Percentiles rank a stretch among this genome's conserved stretches.
These are phyloP conservation scores for Eurypyga helias DNA, from an alignment of 2,113 vertebrate genomes.

Conservation along the genomic window DNA sequence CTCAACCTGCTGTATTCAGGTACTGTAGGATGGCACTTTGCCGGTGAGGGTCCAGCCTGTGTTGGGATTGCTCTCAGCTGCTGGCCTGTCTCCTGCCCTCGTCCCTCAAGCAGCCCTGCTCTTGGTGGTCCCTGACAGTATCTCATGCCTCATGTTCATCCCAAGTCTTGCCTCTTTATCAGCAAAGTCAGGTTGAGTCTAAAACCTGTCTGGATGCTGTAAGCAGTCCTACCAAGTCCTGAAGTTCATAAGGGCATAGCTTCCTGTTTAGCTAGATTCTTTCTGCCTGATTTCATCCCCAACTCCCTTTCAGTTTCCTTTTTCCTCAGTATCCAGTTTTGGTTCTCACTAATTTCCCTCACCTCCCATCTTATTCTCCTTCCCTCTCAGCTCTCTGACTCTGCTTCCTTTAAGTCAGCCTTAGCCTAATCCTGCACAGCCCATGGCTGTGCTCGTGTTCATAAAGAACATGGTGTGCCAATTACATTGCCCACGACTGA, in stretches of 20 bases:
- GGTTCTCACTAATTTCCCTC: neutral
- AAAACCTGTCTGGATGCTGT: neutral
- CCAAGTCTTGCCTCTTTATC: neutral
- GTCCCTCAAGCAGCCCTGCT: neutral
- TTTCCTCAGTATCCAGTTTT: neutral
- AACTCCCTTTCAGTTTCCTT: neutral
- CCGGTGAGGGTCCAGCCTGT: fast-evolving
- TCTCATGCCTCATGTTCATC: neutral
- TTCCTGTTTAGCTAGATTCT: neutral
- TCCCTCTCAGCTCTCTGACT: neutral
- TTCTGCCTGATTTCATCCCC: neutral
- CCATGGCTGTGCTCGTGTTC: neutral
- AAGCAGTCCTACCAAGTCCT: neutral
- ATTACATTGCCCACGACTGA: fast-evolving
- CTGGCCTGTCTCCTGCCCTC: fast-evolving
- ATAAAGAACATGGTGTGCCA: fast-evolving
- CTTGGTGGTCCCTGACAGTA: neutral
- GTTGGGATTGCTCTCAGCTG: neutral
- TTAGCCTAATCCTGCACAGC: neutral
- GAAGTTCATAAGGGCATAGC: neutral
- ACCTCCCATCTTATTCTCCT: neutral
- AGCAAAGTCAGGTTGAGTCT: too few relatives aligned
- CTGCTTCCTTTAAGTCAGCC: neutral
- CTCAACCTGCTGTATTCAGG: neutral
- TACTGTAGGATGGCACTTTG: neutral